Percentiles rank a stretch among this genome's conserved stretches.
Evolutionary conservation across 2,113 vertebrate genomes (phyloP).

Genomic region (Tragelaphus scriptus): DNA sequence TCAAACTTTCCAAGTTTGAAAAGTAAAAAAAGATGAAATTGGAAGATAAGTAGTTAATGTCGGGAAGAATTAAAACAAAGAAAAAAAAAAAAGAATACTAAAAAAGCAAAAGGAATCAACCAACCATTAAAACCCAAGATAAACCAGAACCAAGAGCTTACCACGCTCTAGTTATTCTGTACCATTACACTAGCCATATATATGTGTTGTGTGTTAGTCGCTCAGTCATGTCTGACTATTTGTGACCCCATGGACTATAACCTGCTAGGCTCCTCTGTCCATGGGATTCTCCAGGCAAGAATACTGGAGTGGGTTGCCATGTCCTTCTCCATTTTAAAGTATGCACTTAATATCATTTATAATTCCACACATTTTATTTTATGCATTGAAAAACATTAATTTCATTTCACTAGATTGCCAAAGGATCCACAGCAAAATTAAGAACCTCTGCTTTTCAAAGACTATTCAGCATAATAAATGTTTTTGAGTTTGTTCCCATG

Average conservation of each 20-base stretch:
- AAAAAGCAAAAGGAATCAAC: constrained; percentile 30
- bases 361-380: not conserved
- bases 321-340: not conserved
- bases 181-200: constrained; percentile 13
- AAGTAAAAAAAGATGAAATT: constrained; percentile 15
- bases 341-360: not conserved
- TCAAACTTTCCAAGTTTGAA: constrained; percentile 25
- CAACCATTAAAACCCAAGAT: constrained; percentile 10
- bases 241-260: not conserved
- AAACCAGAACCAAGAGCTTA: constrained; percentile 41
- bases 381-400: not conserved
- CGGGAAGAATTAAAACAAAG: constrained; percentile 20
- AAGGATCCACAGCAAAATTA: not conserved
- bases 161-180: constrained; percentile 29
- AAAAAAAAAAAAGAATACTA: not conserved
- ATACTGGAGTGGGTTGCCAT: not conserved
- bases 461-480: not conserved
- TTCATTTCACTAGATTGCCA: not conserved
- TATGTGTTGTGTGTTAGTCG: not conserved
- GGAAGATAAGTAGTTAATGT: not conserved
- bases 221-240: not conserved
- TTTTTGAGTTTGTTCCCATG: not conserved
- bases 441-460: not conserved
- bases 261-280: not conserved
- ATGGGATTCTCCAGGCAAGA: not conserved